Evolutionary conservation across 2,888 invertebrate genomes (phyloP).

Genomic region (Microctonus hyperodae): DNA sequence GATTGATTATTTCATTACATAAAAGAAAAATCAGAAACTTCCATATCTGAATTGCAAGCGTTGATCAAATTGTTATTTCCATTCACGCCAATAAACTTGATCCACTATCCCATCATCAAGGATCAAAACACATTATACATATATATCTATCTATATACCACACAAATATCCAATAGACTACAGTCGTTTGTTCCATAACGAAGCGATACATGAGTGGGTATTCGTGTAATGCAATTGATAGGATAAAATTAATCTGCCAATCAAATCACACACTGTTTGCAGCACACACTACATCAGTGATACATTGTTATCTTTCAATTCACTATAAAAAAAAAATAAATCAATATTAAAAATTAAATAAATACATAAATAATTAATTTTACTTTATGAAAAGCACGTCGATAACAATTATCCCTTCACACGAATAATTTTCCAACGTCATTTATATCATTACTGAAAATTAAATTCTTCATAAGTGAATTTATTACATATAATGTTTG

Average conservation of each 20-base stretch:
- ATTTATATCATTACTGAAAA: no score
- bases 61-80: not conserved
- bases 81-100: not conserved
- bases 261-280: not conserved
- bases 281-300: no score
- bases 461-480: no score
- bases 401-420: no score
- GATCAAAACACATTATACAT: not conserved
- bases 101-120: not conserved
- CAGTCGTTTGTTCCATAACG: not conserved
- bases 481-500: no score
- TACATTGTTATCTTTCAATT: not conserved
- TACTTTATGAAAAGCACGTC: no score
- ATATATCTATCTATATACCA: no score
- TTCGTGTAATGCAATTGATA: not conserved
- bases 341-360: no score
- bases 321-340: no score
- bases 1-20: no score
- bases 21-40: not conserved
- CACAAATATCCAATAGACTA: not conserved
- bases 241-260: conserved; percentile 2
- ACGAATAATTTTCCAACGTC: no score
- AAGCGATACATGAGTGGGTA: not conserved
- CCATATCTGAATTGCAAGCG: not conserved
- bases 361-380: no score